A percentile compares a stretch with the other conserved stretches of the same genome.
phyloP scores from a whole-genome alignment of 2,113 vertebrate species.

The Fukomys damarensis region DNA sequence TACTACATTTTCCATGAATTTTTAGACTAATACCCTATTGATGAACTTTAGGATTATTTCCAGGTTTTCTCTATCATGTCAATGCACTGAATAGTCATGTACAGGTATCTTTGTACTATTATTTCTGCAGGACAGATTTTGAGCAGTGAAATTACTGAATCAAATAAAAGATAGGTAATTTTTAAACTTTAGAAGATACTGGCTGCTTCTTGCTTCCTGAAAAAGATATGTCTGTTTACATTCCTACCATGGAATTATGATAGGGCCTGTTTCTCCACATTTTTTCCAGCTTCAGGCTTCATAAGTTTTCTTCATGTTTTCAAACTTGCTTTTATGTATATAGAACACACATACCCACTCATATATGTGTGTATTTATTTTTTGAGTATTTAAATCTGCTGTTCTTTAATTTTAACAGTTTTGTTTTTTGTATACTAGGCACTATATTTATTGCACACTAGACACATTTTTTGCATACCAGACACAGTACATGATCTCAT shows the following conservation, averaged over 20 bases:
- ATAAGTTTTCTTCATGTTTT: conserved; percentile 6
- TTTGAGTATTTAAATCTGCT: not conserved
- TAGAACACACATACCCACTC: not conserved
- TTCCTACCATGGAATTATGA: not conserved
- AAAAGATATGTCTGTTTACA: not conserved
- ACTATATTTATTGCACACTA: not conserved
- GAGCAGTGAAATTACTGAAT: conserved; percentile 22
- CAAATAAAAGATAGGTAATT: not conserved
- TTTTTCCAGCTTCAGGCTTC: not conserved
- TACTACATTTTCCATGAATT: not conserved
- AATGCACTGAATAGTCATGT: not conserved
- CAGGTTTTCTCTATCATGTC: not conserved
- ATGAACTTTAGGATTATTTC: conserved; percentile 4
- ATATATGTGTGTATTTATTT: not conserved
- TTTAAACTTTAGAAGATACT: not conserved
- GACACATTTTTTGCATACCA: not conserved
- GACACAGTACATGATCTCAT: not conserved
- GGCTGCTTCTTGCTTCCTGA: not conserved
- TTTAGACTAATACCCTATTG: not conserved
- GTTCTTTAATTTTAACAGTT: conserved; percentile 39
- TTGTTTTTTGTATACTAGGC: not conserved
- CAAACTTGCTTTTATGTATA: not conserved
- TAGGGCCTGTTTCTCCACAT: not conserved
- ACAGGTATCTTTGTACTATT: not conserved
- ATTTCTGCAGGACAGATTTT: conserved; percentile 34